These are phyloP conservation scores for Eupelmus urozonus DNA, from an alignment of 2,888 invertebrate species.

Conservation along the genomic window DNA sequence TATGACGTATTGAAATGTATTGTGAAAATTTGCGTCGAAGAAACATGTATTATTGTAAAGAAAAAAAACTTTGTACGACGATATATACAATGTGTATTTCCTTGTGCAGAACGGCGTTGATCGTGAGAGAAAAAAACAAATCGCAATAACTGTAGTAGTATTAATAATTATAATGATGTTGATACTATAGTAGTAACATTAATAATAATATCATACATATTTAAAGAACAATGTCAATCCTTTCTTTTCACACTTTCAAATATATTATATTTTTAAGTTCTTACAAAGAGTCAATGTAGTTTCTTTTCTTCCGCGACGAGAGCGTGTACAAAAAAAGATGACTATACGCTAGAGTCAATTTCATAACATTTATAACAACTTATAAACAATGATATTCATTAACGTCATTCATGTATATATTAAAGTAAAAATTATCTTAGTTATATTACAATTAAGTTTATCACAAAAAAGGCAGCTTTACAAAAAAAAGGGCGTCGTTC, in stretches of 20 bases:
- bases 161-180: slow-evolving; percentile 40
- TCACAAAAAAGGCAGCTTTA: slow-evolving; percentile 10
- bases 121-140: slow-evolving; percentile 16
- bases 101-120: slow-evolving; percentile 38
- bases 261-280: slow-evolving; percentile 22
- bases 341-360: not conserved
- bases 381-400: not conserved
- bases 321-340: not conserved
- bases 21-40: not conserved
- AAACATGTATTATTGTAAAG: slow-evolving; percentile 42
- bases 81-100: slow-evolving; percentile 24
- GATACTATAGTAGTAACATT: slow-evolving; percentile 38
- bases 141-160: slow-evolving; percentile 41
- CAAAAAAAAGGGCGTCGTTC: not conserved
- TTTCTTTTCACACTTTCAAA: slow-evolving; percentile 22
- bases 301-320: not conserved
- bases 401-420: slow-evolving; percentile 1
- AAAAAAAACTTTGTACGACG: slow-evolving; percentile 29
- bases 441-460: slow-evolving; percentile 1
- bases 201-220: slow-evolving; percentile 44
- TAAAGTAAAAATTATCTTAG: not conserved
- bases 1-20: too few relatives aligned
- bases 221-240: slow-evolving; percentile 5
- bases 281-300: slow-evolving; percentile 3
- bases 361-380: not conserved